Base-by-base conservation (phyloP, 2,888 invertebrate species). In the Cheilosia impressa region DNA sequence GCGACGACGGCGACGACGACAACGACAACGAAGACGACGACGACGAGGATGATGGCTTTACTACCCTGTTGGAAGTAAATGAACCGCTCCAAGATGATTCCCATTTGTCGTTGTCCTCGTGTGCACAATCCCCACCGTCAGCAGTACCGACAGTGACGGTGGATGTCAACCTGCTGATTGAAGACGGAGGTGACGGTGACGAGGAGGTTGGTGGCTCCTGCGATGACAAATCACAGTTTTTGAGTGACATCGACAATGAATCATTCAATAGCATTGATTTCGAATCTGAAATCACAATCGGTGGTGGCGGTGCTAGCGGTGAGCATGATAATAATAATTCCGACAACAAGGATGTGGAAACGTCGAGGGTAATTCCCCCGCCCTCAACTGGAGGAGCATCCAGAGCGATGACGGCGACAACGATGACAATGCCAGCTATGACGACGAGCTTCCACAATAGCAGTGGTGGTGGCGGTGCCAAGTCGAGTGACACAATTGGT, bases 231-330 rank as follows among this genome's bases (percentile, higher is more conserved):
- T 92, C 91, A 89, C 91, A 90, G 88, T 89, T 91, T 89, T 90
- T 91, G 89, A 92, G 91, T 90, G 92, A 92, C 90, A 90, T 91
- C 88, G 92, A 92, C 90, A 89, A 92, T 90, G 92, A 92, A 90
- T 92, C 92, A 84, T 91, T 92, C 89, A 92, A 92, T 89, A 92
- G 92, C 89, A 92, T 92, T 89, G 92, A 92, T 90, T 92, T 92
- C 88, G 92, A 92, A 88, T 90, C 92, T 84, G 92, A 92, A 90
- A 91, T 92, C 89, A 91, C 91, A 89, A 91, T 91, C 87, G 91
- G 90, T 88, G 89, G 90, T 87, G 77, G 80, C 71, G 71, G 60
- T 75, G n/a, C 55, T 68, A 78, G 66, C 77, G 77, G 77, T 79
- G 75, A 78, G 78, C 50, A 87, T 75, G 85, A 80, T 87, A 78